phyloP scores from a whole-genome alignment of 2,888 invertebrate genomes.

The Drosophila kanekoi region DNA sequence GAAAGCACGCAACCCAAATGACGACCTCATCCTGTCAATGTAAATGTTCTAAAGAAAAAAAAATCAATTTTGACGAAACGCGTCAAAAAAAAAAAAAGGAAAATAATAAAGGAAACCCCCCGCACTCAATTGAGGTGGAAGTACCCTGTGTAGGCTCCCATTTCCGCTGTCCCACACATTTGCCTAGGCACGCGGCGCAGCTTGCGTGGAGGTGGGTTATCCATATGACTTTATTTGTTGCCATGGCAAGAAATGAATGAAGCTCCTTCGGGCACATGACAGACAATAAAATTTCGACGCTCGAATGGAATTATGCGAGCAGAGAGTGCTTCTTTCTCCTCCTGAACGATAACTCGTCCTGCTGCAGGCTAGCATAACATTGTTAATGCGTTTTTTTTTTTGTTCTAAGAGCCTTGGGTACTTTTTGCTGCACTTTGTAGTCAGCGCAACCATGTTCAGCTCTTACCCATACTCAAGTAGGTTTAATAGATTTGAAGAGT shows the following conservation, averaged over 20 bases:
- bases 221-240: conserved; percentile 46
- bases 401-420: too few species aligned
- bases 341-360: too few species aligned
- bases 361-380: conserved; percentile 5
- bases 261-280: conserved; percentile 58
- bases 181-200: too few species aligned
- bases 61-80: conserved; percentile 74
- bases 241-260: conserved; percentile 56
- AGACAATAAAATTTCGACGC: conserved; percentile 74
- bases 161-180: conserved; percentile 33
- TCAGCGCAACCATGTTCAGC: too few species aligned
- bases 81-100: conserved; percentile 41
- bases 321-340: too few species aligned
- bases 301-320: conserved; percentile 50
- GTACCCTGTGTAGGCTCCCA: conserved; percentile 3
- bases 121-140: conserved; percentile 5
- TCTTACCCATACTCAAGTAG: too few species aligned
- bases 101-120: conserved; percentile 10
- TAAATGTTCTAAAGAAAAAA: conserved; percentile 60
- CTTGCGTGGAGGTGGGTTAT: neutral
- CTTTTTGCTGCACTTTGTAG: too few species aligned
- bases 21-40: conserved; percentile 47
- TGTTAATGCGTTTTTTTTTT: conserved; percentile 7
- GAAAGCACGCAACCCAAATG: conserved; percentile 47
- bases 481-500: too few species aligned